Conservation (phyloP, 2,888 invertebrate genomes). For the Oligia latruncula region DNA sequence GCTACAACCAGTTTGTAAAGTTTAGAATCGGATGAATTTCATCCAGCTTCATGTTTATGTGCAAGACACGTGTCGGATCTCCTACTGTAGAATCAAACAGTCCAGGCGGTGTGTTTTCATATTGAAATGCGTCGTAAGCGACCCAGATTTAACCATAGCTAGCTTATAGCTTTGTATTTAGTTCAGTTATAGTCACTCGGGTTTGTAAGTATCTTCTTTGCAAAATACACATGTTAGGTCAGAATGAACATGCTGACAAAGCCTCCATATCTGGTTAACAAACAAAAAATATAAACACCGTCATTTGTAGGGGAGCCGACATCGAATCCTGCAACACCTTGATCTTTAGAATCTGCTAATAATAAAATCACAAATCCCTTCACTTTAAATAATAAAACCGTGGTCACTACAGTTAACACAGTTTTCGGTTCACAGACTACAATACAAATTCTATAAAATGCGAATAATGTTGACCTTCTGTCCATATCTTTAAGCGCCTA, state of each 20-base stretch:
- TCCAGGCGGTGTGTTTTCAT: conserved; percentile 43
- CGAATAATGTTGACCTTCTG: not conserved
- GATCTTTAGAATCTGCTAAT: conserved; percentile 40
- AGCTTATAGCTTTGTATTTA: conserved; percentile 46
- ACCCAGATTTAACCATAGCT: conserved; percentile 58
- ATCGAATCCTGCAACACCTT: conserved; percentile 27
- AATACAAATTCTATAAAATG: not conserved
- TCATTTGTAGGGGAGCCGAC: conserved; percentile 2
- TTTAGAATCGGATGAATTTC: conserved; percentile 10
- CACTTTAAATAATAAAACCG: conserved; percentile 22
- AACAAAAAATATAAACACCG: not conserved
- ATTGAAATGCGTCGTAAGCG: conserved; percentile 56
- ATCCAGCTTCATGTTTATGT: conserved; percentile 27
- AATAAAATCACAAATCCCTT: conserved; percentile 30
- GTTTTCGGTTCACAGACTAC: not conserved
- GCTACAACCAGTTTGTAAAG: not conserved
- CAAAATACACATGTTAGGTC: conserved; percentile 6
- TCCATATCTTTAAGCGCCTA: not conserved
- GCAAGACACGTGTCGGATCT: conserved; percentile 47
- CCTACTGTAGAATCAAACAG: conserved; percentile 34
- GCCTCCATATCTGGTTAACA: not conserved
- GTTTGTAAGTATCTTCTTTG: conserved; percentile 13
- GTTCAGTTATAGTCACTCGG: conserved; percentile 25
- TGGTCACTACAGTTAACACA: not conserved
- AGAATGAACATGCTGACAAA: not conserved